These are phyloP conservation scores for Steromphala cineraria DNA, from an alignment of 2,888 invertebrate genomes.

Conservation along the genomic window DNA sequence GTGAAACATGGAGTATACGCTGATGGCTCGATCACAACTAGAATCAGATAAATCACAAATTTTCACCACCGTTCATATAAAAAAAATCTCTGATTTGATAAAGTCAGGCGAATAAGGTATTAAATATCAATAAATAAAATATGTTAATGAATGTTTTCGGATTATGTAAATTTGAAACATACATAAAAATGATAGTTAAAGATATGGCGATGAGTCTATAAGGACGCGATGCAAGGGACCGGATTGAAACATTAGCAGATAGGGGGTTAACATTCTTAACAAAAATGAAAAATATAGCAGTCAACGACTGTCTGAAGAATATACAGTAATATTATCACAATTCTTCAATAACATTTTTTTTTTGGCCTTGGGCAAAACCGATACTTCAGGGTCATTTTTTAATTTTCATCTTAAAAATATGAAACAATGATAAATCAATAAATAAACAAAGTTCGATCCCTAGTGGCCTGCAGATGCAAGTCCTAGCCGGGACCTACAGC, in stretches of 20 bases:
- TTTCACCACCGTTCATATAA: too few species aligned
- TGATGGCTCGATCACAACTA: too few species aligned
- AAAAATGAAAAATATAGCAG: neutral
- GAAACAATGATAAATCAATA: too few species aligned
- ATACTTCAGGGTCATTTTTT: too few species aligned
- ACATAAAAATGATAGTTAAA: constrained; percentile 6
- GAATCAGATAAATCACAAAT: too few species aligned
- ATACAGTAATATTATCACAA: neutral
- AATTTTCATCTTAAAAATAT: too few species aligned
- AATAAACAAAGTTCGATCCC: too few species aligned
- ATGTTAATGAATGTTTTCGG: constrained; percentile 14
- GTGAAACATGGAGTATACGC: too few species aligned
- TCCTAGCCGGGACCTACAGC: neutral
- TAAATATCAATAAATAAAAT: neutral
- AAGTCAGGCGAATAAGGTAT: too few species aligned
- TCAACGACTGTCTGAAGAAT: neutral
- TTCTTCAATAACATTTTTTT: neutral
- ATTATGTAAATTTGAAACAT: constrained; percentile 10
- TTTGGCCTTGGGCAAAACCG: too few species aligned
- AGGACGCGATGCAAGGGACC: neutral
- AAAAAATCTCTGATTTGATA: too few species aligned
- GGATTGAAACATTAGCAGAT: neutral
- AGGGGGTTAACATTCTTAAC: neutral
- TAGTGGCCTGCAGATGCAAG: too few species aligned
- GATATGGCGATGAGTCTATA: constrained; percentile 11